phyloP scores from a whole-genome alignment of 2,113 vertebrate genomes.

The Gambusia holbrooki region DNA sequence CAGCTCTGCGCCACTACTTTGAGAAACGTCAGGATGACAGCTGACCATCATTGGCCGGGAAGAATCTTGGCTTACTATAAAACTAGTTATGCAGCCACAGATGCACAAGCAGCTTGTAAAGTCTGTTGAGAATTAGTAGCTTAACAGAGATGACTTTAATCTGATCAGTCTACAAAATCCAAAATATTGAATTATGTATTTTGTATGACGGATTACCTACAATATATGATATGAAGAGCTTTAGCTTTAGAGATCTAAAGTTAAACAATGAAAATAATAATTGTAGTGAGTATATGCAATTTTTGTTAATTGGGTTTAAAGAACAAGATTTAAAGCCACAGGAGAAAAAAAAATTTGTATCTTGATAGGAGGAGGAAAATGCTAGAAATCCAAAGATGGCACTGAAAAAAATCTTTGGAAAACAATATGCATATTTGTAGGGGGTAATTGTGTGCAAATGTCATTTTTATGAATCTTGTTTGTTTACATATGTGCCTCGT shows the following conservation, averaged over 20 bases:
- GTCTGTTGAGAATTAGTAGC: background rate
- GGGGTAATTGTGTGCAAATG: constrained; percentile 35
- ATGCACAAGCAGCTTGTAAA: constrained; percentile 1
- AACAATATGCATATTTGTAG: constrained; percentile 21
- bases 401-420: constrained; percentile 20
- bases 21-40: constrained; percentile 13
- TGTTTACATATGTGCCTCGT: constrained; percentile 31
- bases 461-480: constrained; percentile 24
- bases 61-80: background rate
- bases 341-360: too few species aligned
- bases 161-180: background rate
- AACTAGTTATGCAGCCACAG: constrained; percentile 1
- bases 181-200: background rate
- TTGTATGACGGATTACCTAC: background rate
- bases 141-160: background rate
- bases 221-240: too few species aligned
- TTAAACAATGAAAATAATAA: too few species aligned
- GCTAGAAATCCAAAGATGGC: background rate
- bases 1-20: constrained; percentile 25
- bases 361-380: background rate
- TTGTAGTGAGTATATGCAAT: too few species aligned
- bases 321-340: too few species aligned
- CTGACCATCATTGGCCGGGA: constrained; percentile 37
- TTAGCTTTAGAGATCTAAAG: too few species aligned
- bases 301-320: too few species aligned